phyloP scores from a whole-genome alignment of 2,113 vertebrate genomes.

The Sciurus niger region DNA sequence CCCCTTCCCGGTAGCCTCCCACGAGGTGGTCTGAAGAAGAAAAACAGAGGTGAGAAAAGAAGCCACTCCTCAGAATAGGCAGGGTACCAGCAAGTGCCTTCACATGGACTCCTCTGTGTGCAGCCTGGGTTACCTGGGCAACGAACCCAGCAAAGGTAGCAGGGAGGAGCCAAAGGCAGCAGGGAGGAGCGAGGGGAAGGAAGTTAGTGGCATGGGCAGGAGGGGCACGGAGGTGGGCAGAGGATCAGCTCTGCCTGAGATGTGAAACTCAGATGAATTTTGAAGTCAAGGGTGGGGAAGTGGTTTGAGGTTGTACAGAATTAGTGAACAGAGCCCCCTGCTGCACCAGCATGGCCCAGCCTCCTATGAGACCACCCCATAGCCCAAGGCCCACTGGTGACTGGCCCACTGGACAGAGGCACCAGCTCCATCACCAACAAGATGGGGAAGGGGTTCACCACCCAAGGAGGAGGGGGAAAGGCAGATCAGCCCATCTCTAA shows the following conservation, averaged over 20 bases:
- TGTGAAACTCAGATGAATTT: background rate
- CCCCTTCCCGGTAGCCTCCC: background rate
- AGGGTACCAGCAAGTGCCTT: background rate
- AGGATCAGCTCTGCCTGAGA: fast-evolving
- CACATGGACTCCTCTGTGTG: background rate
- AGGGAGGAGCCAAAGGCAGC: background rate
- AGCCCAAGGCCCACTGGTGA: background rate
- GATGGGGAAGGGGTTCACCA: background rate
- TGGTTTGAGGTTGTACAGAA: background rate
- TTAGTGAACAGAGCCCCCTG: background rate
- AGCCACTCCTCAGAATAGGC: fast-evolving
- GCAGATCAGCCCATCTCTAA: background rate
- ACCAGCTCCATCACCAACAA: background rate
- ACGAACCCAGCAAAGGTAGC: background rate
- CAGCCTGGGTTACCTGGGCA: background rate
- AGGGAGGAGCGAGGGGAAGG: background rate
- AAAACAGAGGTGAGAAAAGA: background rate
- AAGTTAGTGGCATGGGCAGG: fast-evolving
- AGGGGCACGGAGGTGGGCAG: background rate
- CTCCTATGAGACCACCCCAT: background rate
- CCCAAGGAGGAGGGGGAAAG: background rate
- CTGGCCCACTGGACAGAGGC: background rate
- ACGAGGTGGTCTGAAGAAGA: background rate
- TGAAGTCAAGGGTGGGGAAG: background rate
- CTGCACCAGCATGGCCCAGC: background rate